Evolutionary conservation across 2,888 invertebrate genomes (phyloP).

Genomic region (Cheilosia impressa): DNA sequence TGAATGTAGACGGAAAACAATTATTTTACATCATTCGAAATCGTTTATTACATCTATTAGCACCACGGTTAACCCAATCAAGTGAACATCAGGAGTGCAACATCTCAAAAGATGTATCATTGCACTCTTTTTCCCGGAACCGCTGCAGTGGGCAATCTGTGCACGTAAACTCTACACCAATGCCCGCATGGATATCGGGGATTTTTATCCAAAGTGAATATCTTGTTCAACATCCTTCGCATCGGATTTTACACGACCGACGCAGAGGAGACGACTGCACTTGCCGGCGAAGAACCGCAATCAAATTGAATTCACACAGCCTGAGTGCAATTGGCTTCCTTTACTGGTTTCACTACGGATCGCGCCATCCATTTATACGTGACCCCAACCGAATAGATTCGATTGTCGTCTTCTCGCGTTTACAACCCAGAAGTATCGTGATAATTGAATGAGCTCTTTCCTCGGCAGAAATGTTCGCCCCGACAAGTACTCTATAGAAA

Average conservation of each 20-base stretch:
- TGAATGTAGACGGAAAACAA: constrained; percentile 34
- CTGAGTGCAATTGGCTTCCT: constrained; percentile 14
- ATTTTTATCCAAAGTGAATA: constrained; percentile 64
- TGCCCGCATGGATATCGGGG: constrained; percentile 45
- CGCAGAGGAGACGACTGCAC: background rate
- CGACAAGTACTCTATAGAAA: constrained; percentile 10
- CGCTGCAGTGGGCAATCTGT: background rate
- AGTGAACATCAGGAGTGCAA: constrained; percentile 35
- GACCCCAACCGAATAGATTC: constrained; percentile 70
- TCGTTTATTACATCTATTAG: constrained; percentile 64
- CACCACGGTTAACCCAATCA: constrained; percentile 47
- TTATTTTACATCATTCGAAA: constrained; percentile 55
- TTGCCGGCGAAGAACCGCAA: constrained; percentile 44
- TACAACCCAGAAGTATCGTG: constrained; percentile 52
- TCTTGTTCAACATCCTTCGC: constrained; percentile 71
- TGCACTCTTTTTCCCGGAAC: constrained; percentile 37
- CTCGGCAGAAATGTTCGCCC: constrained; percentile 12
- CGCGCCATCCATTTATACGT: constrained; percentile 43
- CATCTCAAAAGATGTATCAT: constrained; percentile 53
- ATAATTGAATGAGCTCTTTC: constrained; percentile 67
- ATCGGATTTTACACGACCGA: constrained; percentile 59
- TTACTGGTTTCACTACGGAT: constrained; percentile 9
- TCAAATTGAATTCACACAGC: constrained; percentile 52
- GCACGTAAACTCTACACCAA: constrained; percentile 32
- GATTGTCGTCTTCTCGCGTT: constrained; percentile 64